Evolutionary conservation across 2,113 vertebrate species (phyloP).

Genomic region (Heptranchias perlo): DNA sequence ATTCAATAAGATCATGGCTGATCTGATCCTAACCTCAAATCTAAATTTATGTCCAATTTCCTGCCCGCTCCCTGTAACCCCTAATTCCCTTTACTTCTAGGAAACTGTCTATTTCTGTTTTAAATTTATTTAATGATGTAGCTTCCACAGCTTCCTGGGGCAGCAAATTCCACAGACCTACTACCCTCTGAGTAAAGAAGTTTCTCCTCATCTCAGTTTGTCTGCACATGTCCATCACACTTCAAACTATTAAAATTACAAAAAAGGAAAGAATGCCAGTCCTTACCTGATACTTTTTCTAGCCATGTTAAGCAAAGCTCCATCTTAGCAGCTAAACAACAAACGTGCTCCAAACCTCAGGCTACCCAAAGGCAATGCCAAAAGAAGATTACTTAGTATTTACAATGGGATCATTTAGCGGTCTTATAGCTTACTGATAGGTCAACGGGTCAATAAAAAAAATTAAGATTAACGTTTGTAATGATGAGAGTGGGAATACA

Average conservation of each 20-base stretch:
- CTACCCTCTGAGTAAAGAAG: no score
- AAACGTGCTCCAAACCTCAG: background rate
- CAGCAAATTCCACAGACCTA: no score
- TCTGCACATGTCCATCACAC: background rate
- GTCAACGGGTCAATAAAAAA: background rate
- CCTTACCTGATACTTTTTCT: background rate
- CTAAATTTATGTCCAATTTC: no score
- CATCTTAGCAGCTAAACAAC: background rate
- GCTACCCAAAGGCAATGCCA: background rate
- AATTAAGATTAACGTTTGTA: background rate
- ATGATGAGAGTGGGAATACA: background rate
- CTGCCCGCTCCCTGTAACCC: no score
- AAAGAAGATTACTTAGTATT: background rate
- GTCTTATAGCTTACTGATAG: background rate
- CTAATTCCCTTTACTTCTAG: no score
- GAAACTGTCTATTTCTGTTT: no score
- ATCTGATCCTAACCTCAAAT: no score
- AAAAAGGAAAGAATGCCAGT: background rate
- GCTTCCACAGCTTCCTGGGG: no score
- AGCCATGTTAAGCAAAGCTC: background rate
- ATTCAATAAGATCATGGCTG: no score
- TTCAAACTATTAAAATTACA: background rate
- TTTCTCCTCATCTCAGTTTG: no score
- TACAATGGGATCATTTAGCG: background rate
- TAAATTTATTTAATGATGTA: no score